phyloP scores from a whole-genome alignment of 2,797 vertebrate genomes.

The Adelosebastes latens region DNA sequence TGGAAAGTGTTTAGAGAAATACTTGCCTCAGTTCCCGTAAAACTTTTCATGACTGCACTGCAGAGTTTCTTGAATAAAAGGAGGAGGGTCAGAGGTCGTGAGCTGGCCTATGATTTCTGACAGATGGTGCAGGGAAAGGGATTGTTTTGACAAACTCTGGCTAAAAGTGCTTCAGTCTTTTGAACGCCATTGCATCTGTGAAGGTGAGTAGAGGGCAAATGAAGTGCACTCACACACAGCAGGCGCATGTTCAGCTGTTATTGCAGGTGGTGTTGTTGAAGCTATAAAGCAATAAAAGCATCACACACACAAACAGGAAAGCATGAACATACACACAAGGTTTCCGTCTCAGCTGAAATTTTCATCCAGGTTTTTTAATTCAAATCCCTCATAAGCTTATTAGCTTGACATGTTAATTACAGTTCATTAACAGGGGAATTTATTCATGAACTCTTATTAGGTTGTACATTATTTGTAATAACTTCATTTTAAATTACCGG shows the following conservation, averaged over 20 bases:
- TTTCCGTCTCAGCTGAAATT: constrained; percentile 30
- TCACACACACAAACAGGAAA: constrained; percentile 1
- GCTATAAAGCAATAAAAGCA: constrained; percentile 49
- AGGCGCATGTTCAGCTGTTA: constrained; percentile 45
- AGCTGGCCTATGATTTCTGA: constrained; percentile 58
- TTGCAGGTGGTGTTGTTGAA: constrained; percentile 49
- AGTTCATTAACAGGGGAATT: constrained; percentile 59
- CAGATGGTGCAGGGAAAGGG: constrained; percentile 39
- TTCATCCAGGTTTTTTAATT: constrained; percentile 47
- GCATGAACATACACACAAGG: constrained; percentile 6
- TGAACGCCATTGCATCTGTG: constrained; percentile 30
- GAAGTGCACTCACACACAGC: constrained; percentile 46
- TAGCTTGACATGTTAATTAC: constrained; percentile 60
- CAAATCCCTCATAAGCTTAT: constrained; percentile 51
- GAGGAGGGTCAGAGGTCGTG: constrained; percentile 43
- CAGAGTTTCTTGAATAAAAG: constrained; percentile 37
- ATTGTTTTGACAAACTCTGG: constrained; percentile 61
- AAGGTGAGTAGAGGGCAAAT: constrained; percentile 58
- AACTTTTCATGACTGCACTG: constrained; percentile 67
- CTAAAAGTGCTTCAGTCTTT: constrained; percentile 36
- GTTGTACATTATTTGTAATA: constrained; percentile 41
- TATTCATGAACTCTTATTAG: constrained; percentile 57
- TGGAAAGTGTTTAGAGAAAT: constrained; percentile 69
- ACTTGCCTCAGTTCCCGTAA: constrained; percentile 66
- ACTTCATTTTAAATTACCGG: constrained; percentile 42